Base-by-base conservation (phyloP, 2,113 vertebrate genomes). In the Bufo bufo region DNA sequence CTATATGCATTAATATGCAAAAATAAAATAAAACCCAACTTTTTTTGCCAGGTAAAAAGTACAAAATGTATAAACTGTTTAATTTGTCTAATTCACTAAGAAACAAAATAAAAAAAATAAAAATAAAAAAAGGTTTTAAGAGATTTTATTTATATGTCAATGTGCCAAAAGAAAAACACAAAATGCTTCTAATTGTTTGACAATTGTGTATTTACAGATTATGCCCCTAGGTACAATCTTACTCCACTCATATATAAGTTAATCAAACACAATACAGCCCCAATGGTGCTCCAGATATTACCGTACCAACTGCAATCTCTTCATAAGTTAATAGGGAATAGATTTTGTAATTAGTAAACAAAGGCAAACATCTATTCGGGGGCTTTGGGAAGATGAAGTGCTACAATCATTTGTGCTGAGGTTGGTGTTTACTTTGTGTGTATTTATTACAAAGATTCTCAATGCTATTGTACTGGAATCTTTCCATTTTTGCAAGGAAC, bases 271-370 rank as follows among this genome's bases (percentile, higher is more conserved):
- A 85, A 47, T 43, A 58, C 13, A 72, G 49, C 71, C 63, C 50
- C 50, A 58, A 85, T 33, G 52, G 83, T 58, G 3, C 33, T 56
- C 71, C 47, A 74, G 71, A 72, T 74, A 85, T 85, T 74, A 85
- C 66, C 17, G 83, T 74, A 74, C 50, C 69, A 85, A 85, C 45
- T 85, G 54, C 83, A 85, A 74, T 43, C 50, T 58, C 66, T 85
- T 85, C 65, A 58, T 74, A 85, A 85, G 83, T 74, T 74, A 85
- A 74, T 72, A 45, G 63, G 83, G 83, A 74, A 85, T 74, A 58
- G 49, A 74, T 74, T 85, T 72, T 47, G 33, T 74, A 74, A 85
- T 85, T 85, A 85, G 83, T 74, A 85, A 85, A 56, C 65, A 83
- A 83, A 83, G 81, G 81, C 17, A 65, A 83, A 83, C 43, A 69